A percentile compares a stretch with the other conserved stretches of the same genome.
Conservation (phyloP, 1,140 invertebrate species). For the Drosophila insularis region DNA sequence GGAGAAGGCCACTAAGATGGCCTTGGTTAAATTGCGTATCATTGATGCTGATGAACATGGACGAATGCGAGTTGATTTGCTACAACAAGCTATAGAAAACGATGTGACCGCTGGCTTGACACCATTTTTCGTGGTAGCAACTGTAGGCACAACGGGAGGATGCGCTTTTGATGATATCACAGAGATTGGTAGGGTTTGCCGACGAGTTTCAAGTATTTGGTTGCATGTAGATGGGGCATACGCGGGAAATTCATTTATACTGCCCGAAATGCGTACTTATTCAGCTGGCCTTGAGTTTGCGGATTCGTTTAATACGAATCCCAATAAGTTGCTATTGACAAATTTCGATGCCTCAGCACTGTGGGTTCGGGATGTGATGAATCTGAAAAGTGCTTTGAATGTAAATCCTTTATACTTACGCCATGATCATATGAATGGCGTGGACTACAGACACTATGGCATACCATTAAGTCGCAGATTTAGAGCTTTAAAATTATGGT, state of each 20-base stretch:
- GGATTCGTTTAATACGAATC: slow-evolving; percentile 95
- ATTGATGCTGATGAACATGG: slow-evolving; percentile 93
- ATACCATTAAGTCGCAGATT: slow-evolving; percentile 94
- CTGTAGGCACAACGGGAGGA: slow-evolving; percentile 91
- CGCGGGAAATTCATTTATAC: slow-evolving; percentile 92
- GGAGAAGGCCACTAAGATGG: slow-evolving; percentile 97
- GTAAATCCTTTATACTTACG: slow-evolving; percentile 96
- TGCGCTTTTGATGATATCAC: slow-evolving; percentile 92
- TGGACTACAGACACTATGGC: slow-evolving; percentile 95
- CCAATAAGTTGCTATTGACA: slow-evolving; percentile 95
- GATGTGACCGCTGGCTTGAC: slow-evolving; percentile 91
- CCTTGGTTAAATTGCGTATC: slow-evolving; percentile 93
- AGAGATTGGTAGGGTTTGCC: slow-evolving; percentile 92
- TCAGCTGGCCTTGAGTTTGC: slow-evolving; percentile 92
- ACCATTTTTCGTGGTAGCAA: slow-evolving; percentile 93
- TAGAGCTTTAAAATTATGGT: slow-evolving; percentile 94
- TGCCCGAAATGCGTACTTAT: slow-evolving; percentile 90
- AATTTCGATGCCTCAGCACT: slow-evolving; percentile 96
- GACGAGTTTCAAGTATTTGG: slow-evolving; percentile 86
- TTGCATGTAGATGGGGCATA: slow-evolving; percentile 92
- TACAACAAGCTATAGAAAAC: slow-evolving; percentile 88
- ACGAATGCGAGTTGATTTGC: slow-evolving; percentile 88
- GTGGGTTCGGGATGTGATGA: slow-evolving; percentile 93
- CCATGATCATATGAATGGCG: slow-evolving; percentile 88
- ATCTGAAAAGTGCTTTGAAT: slow-evolving; percentile 92